Evolutionary conservation across 2,888 invertebrate genomes (phyloP).

Genomic region (Caenorhabditis uteleia): DNA sequence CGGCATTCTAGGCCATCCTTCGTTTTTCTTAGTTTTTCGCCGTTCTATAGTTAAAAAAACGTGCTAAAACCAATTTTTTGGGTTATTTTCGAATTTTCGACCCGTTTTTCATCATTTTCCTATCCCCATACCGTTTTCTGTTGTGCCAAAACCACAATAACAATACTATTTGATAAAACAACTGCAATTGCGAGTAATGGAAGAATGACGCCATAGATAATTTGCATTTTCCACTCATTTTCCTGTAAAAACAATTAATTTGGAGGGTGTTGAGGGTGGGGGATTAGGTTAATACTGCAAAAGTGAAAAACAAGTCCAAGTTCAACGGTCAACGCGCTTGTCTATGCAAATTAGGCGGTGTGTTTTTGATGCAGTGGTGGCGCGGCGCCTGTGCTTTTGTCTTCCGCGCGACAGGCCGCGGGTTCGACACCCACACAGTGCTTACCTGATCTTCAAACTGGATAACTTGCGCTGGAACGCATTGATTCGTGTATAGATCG

Average conservation of each 20-base stretch:
- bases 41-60: neutral
- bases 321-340: too few relatives aligned
- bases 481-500: conserved; percentile 44
- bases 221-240: conserved; percentile 42
- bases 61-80: neutral
- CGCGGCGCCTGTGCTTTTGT: too few relatives aligned
- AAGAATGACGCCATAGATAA: conserved; percentile 48
- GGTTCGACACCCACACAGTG: neutral
- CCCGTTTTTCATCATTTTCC: neutral
- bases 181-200: conserved; percentile 46
- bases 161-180: conserved; percentile 46
- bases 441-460: conserved; percentile 53
- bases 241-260: conserved; percentile 33
- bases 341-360: too few relatives aligned
- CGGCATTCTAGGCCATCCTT: neutral
- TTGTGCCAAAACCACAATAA: conserved; percentile 46
- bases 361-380: too few relatives aligned
- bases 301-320: too few relatives aligned
- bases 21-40: conserved; percentile 1
- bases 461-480: conserved; percentile 47
- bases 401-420: too few relatives aligned
- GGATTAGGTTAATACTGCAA: too few relatives aligned
- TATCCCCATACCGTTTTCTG: conserved; percentile 44
- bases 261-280: too few relatives aligned
- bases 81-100: neutral